Percentiles rank a stretch among this genome's conserved stretches.
Conservation (phyloP, 2,888 invertebrate species). For the Seira sanloemensis region DNA sequence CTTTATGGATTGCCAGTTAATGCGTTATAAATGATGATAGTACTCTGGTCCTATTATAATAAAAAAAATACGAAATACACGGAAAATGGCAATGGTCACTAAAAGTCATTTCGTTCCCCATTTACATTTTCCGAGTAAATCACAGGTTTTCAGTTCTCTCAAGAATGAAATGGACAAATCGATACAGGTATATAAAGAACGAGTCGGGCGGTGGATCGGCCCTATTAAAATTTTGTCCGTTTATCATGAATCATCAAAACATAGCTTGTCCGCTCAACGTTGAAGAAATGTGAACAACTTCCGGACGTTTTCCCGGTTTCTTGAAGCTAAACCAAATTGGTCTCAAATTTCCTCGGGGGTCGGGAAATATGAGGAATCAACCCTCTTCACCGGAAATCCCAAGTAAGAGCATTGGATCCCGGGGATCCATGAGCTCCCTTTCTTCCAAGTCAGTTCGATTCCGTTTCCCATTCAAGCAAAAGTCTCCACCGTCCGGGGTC, state of each 20-base stretch:
- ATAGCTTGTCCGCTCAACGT: background rate
- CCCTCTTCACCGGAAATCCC: constrained; percentile 51
- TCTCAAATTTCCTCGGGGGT: background rate
- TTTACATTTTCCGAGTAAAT: constrained; percentile 12
- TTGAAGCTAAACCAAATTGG: background rate
- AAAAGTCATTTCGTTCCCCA: constrained; percentile 9
- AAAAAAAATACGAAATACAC: background rate
- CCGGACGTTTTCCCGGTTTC: background rate
- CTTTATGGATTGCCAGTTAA: background rate
- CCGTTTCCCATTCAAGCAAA: constrained; percentile 70
- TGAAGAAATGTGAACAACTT: background rate
- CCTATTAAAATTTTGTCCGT: constrained; percentile 47
- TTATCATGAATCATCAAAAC: constrained; percentile 11
- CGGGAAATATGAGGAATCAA: constrained; percentile 41
- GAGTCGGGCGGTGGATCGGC: background rate
- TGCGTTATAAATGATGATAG: background rate
- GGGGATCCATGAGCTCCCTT: constrained; percentile 20
- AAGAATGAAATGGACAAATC: background rate
- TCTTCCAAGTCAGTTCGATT: constrained; percentile 61
- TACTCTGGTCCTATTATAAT: background rate
- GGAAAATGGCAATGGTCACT: no score
- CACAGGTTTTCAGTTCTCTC: background rate
- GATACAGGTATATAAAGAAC: constrained; percentile 28
- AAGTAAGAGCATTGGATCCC: constrained; percentile 29
- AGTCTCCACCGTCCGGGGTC: constrained; percentile 45